These are phyloP conservation scores for Branchinecta sandiegonensis DNA, from an alignment of 2,888 invertebrate species.

Conservation along the genomic window DNA sequence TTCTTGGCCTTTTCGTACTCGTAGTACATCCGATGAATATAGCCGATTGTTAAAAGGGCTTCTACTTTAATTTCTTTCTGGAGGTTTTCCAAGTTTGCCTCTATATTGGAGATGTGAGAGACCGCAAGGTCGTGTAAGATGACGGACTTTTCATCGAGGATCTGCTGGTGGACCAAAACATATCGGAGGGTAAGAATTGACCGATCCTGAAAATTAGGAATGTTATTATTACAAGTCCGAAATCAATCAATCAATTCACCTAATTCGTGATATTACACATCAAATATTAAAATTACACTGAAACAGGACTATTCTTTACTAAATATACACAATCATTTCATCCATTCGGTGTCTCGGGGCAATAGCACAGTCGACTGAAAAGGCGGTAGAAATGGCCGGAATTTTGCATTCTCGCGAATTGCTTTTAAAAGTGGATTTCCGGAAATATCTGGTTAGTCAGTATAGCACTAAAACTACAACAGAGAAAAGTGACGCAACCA, in stretches of 20 bases:
- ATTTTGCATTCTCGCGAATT: no score
- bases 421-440: no score
- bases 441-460: no score
- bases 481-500: no score
- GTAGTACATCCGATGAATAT: conserved; percentile 57
- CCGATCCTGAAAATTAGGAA: conserved; percentile 33
- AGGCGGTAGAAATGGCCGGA: no score
- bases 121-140: conserved; percentile 29
- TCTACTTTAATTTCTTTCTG: conserved; percentile 33
- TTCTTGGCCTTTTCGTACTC: conserved; percentile 54
- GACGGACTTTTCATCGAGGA: conserved; percentile 57
- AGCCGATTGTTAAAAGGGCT: conserved; percentile 34
- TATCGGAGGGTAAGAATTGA: conserved; percentile 62
- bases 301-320: no score
- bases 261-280: no score
- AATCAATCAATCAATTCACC: not conserved
- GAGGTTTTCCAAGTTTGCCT: not conserved
- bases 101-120: not conserved
- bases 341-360: no score
- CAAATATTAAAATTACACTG: no score
- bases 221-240: conserved; percentile 11
- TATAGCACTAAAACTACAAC: no score
- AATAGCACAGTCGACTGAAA: no score
- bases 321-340: no score
- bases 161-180: conserved; percentile 55